Percentiles rank a stretch among this genome's conserved stretches.
phyloP scores from a whole-genome alignment of 1,140 invertebrate genomes.

The Drosophila auraria region DNA sequence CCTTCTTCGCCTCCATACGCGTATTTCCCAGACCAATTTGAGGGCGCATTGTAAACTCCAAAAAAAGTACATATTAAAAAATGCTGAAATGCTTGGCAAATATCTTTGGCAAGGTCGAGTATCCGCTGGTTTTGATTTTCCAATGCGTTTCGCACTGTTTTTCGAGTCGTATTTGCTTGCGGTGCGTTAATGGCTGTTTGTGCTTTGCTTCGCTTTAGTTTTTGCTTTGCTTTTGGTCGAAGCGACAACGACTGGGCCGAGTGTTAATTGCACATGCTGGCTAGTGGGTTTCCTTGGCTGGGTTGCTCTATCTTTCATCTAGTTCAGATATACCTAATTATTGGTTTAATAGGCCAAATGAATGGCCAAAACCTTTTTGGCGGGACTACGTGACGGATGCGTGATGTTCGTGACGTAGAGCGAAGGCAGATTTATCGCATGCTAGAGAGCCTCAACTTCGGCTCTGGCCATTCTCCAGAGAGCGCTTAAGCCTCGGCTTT shows the following conservation, averaged over 20 bases:
- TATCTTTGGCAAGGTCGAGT: conserved; percentile 47
- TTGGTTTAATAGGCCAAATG: conserved; percentile 46
- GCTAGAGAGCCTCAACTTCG: conserved; percentile 41
- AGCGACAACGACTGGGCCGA: conserved; percentile 30
- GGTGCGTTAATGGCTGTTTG: conserved; percentile 51
- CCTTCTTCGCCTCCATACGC: neutral
- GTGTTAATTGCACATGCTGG: conserved; percentile 53
- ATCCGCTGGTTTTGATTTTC: conserved; percentile 52
- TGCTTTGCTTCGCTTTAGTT: conserved; percentile 14
- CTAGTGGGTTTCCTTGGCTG: conserved; percentile 45
- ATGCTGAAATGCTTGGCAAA: conserved; percentile 38
- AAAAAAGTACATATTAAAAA: conserved; percentile 8
- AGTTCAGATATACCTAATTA: conserved; percentile 57
- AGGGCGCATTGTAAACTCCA: conserved; percentile 8
- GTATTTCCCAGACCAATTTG: conserved; percentile 38
- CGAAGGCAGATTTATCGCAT: conserved; percentile 51
- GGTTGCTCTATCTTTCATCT: conserved; percentile 39
- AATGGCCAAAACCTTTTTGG: conserved; percentile 30
- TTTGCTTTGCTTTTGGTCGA: conserved; percentile 8
- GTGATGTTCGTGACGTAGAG: conserved; percentile 31
- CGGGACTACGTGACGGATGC: conserved; percentile 60
- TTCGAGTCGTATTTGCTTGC: conserved; percentile 50
- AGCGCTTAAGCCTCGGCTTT: neutral
- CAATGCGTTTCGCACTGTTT: conserved; percentile 52
- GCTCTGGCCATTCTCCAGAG: conserved; percentile 2